phyloP scores from a whole-genome alignment of 2,888 invertebrate genomes.

The Eupithecia subumbrata region DNA sequence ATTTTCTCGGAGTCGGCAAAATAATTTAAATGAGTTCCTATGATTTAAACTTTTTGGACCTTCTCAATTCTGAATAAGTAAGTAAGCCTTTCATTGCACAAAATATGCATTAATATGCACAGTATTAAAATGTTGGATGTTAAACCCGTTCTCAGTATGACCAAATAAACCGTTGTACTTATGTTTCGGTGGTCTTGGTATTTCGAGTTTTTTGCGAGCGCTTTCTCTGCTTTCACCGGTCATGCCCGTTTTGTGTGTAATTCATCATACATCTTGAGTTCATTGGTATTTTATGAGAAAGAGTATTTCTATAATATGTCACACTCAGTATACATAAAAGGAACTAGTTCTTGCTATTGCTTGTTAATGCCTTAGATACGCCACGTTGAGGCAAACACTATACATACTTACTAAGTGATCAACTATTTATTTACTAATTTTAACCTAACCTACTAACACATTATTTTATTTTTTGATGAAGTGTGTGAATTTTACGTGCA shows the following conservation, averaged over 20 bases:
- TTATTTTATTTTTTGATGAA: not conserved
- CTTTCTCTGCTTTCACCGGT: conserved; percentile 69
- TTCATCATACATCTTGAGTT: conserved; percentile 40
- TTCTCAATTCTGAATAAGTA: not conserved
- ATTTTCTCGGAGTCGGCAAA: no score
- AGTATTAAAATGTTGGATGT: conserved; percentile 12
- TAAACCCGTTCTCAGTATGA: conserved; percentile 44
- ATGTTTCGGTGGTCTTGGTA: conserved; percentile 52
- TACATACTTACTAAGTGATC: no score
- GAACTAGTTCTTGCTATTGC: not conserved
- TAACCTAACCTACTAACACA: no score
- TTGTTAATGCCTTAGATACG: no score
- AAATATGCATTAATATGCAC: not conserved
- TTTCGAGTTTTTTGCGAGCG: conserved; percentile 55
- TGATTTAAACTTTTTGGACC: not conserved
- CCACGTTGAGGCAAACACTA: no score
- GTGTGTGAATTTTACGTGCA: not conserved
- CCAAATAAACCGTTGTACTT: conserved; percentile 50
- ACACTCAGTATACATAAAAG: not conserved
- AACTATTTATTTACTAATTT: no score
- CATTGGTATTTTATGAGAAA: not conserved
- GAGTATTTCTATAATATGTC: not conserved
- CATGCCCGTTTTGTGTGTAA: conserved; percentile 42
- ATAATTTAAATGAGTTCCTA: not conserved
- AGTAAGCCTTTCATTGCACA: not conserved